Evolutionary conservation across 2,888 invertebrate species (phyloP), one percentile per base, ranked within the genome.

Genomic region (Acholoe squamosa): DNA sequence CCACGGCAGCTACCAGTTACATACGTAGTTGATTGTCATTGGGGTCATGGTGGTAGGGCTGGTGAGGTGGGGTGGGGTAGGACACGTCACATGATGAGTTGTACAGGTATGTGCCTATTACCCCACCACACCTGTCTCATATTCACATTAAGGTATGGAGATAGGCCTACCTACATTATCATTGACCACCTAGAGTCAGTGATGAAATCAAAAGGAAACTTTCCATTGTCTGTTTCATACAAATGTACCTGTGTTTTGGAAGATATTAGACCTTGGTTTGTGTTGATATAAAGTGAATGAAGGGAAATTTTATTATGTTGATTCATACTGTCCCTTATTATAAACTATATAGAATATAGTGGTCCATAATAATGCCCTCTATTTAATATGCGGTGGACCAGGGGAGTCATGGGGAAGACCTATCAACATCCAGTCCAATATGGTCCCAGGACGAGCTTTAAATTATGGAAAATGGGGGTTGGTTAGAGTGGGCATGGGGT

Each of bases 81-180:
- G 80, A 33, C 80, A 1, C 43, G 43, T 80, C 80, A 80, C 61
- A 61, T 61, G 43, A 43, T 43, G 19, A 61, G 61, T 1, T n/a
- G 61, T n/a, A 61, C n/a, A n/a, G 61, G 22, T n/a, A 19, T 61
- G 61, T 61, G 61, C 43, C 3, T 19, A 33, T 12, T 34, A 33
- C 80, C 80, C 80, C 80, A 28, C 10, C 77, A 33, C 80, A 80
- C 34, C 80, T 80, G 34, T 19, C 80, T 25, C 25, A 19, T 80
- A 3, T 43, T 0, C 33, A 33, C 80, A 16, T 43, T 19, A 61
- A 14, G n/a, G 61, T n/a, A n/a, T 3, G 14, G 19, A 61, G 61
- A 19, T n/a, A 14, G n/a, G 61, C 61, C 1, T 61, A 61, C 14
- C 61, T n/a, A 61, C 61, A 61, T 19, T 1, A 12, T 61, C 19